A percentile compares a stretch with the other conserved stretches of the same genome.
Evolutionary conservation across 2,888 invertebrate species (phyloP).

Genomic region (Apotomis turbidana): DNA sequence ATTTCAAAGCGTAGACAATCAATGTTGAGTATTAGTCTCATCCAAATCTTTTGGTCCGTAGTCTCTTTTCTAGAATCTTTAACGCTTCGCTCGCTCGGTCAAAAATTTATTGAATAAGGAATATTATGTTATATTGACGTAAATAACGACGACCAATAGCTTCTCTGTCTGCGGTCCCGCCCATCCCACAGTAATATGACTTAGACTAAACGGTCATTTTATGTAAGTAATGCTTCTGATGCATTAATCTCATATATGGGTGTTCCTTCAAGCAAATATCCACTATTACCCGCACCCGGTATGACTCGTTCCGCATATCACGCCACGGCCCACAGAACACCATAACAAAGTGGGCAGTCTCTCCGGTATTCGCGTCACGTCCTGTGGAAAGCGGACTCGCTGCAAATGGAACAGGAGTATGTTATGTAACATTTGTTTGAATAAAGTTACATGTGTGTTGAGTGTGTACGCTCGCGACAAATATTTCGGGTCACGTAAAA

Average conservation of each 20-base stretch:
- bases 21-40: too few species aligned
- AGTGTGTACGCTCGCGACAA: not conserved
- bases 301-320: constrained; percentile 7
- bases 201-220: not conserved
- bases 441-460: not conserved
- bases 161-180: too few species aligned
- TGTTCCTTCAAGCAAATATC: not conserved
- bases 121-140: too few species aligned
- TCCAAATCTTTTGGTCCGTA: too few species aligned
- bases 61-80: too few species aligned
- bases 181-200: not conserved
- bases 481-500: too few species aligned
- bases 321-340: constrained; percentile 24
- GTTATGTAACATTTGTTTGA: constrained; percentile 34
- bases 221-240: not conserved
- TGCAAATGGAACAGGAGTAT: constrained; percentile 41
- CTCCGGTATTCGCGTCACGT: constrained; percentile 50
- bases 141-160: too few species aligned
- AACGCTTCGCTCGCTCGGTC: too few species aligned
- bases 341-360: constrained; percentile 45
- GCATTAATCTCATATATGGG: not conserved
- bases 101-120: too few species aligned
- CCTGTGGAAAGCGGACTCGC: constrained; percentile 55
- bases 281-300: not conserved
- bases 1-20: too few species aligned